These are phyloP conservation scores for Neodon shergylaensis DNA, from an alignment of 2,113 vertebrate species.

Conservation along the genomic window DNA sequence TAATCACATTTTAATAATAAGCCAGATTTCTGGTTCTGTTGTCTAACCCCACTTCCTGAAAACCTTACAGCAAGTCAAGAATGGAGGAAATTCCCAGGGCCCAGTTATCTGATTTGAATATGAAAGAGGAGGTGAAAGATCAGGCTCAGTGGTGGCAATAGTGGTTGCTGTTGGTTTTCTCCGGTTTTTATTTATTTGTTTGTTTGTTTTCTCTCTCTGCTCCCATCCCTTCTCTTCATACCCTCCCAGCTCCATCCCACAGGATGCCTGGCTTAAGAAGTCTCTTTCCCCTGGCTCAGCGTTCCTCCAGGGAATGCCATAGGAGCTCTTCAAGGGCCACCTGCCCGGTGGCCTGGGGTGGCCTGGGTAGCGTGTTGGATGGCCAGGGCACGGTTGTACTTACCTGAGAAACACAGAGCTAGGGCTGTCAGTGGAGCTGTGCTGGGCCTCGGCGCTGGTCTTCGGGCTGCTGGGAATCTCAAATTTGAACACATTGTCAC, in stretches of 20 bases:
- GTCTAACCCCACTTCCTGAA: not conserved
- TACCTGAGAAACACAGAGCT: constrained; percentile 84
- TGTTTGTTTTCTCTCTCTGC: not conserved
- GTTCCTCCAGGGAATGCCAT: not conserved
- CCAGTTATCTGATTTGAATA: not conserved
- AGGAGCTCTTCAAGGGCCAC: not conserved
- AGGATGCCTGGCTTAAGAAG: too few relatives aligned
- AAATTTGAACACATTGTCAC: constrained; percentile 69
- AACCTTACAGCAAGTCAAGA: not conserved
- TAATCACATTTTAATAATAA: not conserved
- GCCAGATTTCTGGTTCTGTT: not conserved
- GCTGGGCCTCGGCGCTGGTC: not conserved
- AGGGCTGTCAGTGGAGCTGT: constrained; percentile 73
- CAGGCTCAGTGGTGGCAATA: not conserved
- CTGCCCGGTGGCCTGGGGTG: not conserved
- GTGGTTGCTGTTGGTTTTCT: not conserved
- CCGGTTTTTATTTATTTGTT: not conserved
- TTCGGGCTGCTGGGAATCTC: constrained; percentile 56
- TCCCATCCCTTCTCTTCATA: not conserved
- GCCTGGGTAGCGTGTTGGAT: fast-evolving
- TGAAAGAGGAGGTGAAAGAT: not conserved
- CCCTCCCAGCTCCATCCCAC: too few relatives aligned
- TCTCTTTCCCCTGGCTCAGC: not conserved
- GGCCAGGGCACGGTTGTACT: not conserved
- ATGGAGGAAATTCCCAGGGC: not conserved